Percentiles rank a stretch among this genome's conserved stretches.
These are phyloP conservation scores for Gymnobelideus leadbeateri DNA, from an alignment of 2,113 vertebrate genomes.

Conservation along the genomic window DNA sequence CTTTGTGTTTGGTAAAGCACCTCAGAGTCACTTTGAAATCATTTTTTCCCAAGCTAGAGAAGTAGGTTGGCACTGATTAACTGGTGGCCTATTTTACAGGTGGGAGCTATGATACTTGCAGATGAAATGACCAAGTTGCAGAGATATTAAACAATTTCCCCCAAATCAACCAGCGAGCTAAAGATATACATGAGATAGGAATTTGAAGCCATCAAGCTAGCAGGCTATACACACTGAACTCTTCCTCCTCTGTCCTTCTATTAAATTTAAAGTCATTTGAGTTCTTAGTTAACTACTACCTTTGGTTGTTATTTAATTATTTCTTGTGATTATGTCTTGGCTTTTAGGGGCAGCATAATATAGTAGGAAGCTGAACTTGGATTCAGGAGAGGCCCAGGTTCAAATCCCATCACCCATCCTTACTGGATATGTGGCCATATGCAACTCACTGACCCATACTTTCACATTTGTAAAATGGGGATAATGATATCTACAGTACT, in stretches of 20 bases:
- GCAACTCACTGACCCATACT: not conserved
- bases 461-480: not conserved
- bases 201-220: rapidly evolving
- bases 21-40: no score
- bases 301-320: not conserved
- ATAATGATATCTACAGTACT: not conserved
- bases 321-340: not conserved
- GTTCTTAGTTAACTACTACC: not conserved
- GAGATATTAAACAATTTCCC: not conserved
- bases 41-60: not conserved
- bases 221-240: no score
- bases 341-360: not conserved
- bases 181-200: rapidly evolving
- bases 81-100: not conserved
- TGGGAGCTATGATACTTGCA: not conserved
- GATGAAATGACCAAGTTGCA: not conserved
- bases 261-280: rapidly evolving
- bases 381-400: not conserved
- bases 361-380: not conserved
- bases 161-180: not conserved
- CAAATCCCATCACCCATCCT: not conserved
- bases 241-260: not conserved
- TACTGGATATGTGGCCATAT: not conserved
- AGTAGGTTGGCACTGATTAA: not conserved
- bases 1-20: not conserved